Conservation (phyloP, 2,888 invertebrate species). For the Lucinisca nassula region DNA sequence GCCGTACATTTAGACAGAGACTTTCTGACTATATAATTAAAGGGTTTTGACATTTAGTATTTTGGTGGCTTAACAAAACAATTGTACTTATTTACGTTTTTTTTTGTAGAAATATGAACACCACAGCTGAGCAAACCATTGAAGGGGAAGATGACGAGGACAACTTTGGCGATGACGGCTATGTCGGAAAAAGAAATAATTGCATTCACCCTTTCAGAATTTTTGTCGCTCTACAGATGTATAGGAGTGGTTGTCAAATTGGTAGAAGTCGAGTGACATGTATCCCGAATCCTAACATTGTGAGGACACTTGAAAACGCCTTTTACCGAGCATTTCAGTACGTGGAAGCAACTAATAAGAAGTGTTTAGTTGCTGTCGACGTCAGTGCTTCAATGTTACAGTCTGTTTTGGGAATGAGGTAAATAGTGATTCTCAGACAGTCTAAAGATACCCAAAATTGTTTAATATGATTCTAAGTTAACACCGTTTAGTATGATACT, state of each 20-base stretch:
- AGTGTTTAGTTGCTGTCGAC: slow-evolving; percentile 90
- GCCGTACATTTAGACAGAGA: too few species aligned
- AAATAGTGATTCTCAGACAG: too few species aligned
- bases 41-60: too few species aligned
- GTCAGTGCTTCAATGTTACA: slow-evolving; percentile 88
- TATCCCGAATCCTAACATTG: slow-evolving; percentile 73
- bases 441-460: too few species aligned
- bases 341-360: slow-evolving; percentile 89
- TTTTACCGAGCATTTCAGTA: slow-evolving; percentile 87
- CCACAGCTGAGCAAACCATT: slow-evolving; percentile 40
- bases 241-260: slow-evolving; percentile 78
- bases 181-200: not conserved
- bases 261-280: slow-evolving; percentile 84
- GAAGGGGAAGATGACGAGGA: not conserved
- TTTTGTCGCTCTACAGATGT: slow-evolving; percentile 81
- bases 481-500: too few species aligned
- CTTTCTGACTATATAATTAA: too few species aligned
- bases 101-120: slow-evolving; percentile 31
- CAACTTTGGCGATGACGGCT: not conserved
- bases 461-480: too few species aligned
- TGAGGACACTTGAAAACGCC: slow-evolving; percentile 80
- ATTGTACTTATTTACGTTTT: too few species aligned
- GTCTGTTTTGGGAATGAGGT: slow-evolving; percentile 84
- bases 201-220: slow-evolving; percentile 85
- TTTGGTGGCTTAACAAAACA: too few species aligned